A percentile compares a stretch with the other conserved stretches of the same genome.
Conservation (phyloP, 2,888 invertebrate species). For the Cerastis leucographa region DNA sequence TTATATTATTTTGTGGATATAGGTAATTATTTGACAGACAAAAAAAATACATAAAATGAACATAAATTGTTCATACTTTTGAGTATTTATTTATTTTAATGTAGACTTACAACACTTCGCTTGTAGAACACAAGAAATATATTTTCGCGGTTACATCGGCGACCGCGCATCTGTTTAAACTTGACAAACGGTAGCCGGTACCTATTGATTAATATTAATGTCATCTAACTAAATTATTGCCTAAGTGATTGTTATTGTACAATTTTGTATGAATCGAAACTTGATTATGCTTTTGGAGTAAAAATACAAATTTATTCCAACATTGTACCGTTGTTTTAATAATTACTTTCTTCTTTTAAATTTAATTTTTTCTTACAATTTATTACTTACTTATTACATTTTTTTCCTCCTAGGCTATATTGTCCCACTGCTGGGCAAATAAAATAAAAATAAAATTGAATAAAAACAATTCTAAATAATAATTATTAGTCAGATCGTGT, state of each 20-base stretch:
- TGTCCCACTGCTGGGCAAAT: no score
- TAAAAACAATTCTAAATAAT: no score
- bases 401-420: no score
- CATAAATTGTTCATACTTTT: constrained; percentile 26
- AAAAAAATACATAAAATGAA: neutral
- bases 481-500: no score
- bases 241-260: constrained; percentile 33
- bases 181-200: constrained; percentile 15
- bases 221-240: constrained; percentile 42
- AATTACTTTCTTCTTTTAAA: no score
- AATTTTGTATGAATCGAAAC: constrained; percentile 50
- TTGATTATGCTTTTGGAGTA: constrained; percentile 21
- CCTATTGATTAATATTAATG: neutral
- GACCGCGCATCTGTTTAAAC: constrained; percentile 3
- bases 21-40: constrained; percentile 9
- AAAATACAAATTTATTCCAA: constrained; percentile 16
- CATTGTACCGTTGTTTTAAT: constrained; percentile 9
- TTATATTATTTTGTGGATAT: constrained; percentile 10
- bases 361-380: no score
- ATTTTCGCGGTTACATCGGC: neutral
- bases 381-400: no score
- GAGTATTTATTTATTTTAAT: constrained; percentile 24
- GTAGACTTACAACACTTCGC: neutral
- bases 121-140: neutral
- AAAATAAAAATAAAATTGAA: no score